Conservation (phyloP, 2,888 invertebrate genomes). For the Xanthorhoe spadicearia region DNA sequence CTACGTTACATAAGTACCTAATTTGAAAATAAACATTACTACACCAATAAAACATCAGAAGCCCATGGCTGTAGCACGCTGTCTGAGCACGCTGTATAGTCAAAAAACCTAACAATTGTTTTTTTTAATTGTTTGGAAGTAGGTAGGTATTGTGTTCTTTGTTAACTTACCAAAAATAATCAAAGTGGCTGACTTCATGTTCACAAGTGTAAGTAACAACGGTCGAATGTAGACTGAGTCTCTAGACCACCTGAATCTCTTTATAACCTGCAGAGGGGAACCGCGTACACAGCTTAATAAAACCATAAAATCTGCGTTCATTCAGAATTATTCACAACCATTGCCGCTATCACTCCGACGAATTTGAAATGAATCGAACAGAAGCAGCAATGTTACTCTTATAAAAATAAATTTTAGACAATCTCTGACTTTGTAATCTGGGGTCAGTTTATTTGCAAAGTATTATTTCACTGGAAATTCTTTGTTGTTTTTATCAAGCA, state of each 20-base stretch:
- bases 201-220: slow-evolving; percentile 52
- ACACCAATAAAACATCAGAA: no score
- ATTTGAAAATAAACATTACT: no score
- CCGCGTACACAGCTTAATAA: slow-evolving; percentile 39
- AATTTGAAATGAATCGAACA: background rate
- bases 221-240: slow-evolving; percentile 58
- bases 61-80: no score
- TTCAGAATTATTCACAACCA: slow-evolving; percentile 8
- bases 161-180: slow-evolving; percentile 71
- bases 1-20: no score
- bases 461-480: slow-evolving; percentile 39
- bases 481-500: slow-evolving; percentile 39
- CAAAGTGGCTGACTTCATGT: slow-evolving; percentile 70
- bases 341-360: slow-evolving; percentile 16
- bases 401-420: background rate
- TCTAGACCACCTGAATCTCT: slow-evolving; percentile 52
- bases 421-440: slow-evolving; percentile 26
- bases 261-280: slow-evolving; percentile 59
- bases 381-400: slow-evolving; percentile 32
- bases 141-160: background rate
- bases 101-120: background rate
- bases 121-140: background rate
- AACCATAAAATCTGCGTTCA: slow-evolving; percentile 18
- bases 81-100: no score
- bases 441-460: slow-evolving; percentile 40